These are phyloP conservation scores for Bathybates hornii DNA, from an alignment of 2,113 vertebrate species.

Conservation along the genomic window DNA sequence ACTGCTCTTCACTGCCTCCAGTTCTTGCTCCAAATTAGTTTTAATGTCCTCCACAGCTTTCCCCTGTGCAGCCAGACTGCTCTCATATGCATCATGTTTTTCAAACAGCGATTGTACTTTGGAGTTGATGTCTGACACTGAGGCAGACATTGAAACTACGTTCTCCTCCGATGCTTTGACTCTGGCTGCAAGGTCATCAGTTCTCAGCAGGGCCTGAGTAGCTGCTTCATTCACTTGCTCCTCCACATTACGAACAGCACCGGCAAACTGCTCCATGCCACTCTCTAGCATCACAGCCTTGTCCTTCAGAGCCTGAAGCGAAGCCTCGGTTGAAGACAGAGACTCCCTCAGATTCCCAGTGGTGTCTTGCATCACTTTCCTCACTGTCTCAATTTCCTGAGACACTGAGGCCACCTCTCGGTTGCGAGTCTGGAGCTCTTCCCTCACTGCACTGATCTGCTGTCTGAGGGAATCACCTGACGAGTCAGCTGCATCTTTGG, in stretches of 20 bases:
- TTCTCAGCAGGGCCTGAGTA: constrained; percentile 53
- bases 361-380: constrained; percentile 73
- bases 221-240: constrained; percentile 36
- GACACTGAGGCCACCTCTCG: constrained; percentile 82
- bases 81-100: constrained; percentile 67
- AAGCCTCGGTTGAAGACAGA: constrained; percentile 65
- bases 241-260: constrained; percentile 45
- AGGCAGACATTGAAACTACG: constrained; percentile 39
- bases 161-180: constrained; percentile 73
- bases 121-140: constrained; percentile 50
- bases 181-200: constrained; percentile 70
- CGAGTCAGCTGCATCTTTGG: constrained; percentile 65
- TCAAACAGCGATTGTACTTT: constrained; percentile 69
- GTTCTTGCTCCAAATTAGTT: constrained; percentile 25
- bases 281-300: constrained; percentile 67
- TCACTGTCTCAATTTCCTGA: constrained; percentile 79
- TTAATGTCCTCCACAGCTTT: constrained; percentile 30
- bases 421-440: constrained; percentile 87
- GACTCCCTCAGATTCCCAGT: constrained; percentile 75
- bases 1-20: constrained; percentile 33
- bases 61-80: constrained; percentile 60
- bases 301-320: constrained; percentile 60
- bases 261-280: constrained; percentile 58
- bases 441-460: constrained; percentile 78
- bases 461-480: constrained; percentile 72